phyloP scores from a whole-genome alignment of 2,113 vertebrate genomes.

The Callipepla squamata region DNA sequence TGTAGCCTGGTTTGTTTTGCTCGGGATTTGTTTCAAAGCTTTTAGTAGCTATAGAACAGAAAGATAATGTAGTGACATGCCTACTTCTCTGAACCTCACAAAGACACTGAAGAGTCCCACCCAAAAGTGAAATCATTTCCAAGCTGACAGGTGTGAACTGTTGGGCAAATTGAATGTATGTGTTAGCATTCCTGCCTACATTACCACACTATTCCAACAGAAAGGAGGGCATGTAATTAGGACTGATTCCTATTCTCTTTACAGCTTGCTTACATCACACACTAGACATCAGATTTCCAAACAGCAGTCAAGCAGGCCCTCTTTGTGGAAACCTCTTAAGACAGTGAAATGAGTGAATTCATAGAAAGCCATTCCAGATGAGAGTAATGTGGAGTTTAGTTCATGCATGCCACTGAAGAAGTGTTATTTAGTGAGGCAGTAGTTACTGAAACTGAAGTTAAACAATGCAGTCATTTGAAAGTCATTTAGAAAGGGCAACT shows the following conservation, averaged over 20 bases:
- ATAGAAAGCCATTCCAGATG: background rate
- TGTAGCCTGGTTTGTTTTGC: background rate
- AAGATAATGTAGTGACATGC: background rate
- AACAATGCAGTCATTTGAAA: background rate
- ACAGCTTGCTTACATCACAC: background rate
- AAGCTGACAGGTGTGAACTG: background rate
- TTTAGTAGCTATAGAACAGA: accelerated
- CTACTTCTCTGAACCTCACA: background rate
- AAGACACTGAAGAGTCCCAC: background rate
- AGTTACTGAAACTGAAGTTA: background rate
- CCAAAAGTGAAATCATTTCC: accelerated
- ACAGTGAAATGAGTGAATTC: background rate
- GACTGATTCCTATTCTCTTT: background rate
- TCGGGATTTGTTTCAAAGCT: background rate
- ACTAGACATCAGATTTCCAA: background rate
- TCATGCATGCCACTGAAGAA: background rate
- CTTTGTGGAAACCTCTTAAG: background rate
- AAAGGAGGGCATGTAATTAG: background rate
- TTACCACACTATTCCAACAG: background rate
- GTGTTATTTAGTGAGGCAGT: background rate
- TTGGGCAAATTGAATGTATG: background rate
- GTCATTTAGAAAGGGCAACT: background rate
- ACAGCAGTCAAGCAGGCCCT: background rate
- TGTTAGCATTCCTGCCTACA: background rate
- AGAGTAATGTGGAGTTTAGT: background rate